Conservation (phyloP, 2,888 invertebrate species). For the Resseliella maxima region DNA sequence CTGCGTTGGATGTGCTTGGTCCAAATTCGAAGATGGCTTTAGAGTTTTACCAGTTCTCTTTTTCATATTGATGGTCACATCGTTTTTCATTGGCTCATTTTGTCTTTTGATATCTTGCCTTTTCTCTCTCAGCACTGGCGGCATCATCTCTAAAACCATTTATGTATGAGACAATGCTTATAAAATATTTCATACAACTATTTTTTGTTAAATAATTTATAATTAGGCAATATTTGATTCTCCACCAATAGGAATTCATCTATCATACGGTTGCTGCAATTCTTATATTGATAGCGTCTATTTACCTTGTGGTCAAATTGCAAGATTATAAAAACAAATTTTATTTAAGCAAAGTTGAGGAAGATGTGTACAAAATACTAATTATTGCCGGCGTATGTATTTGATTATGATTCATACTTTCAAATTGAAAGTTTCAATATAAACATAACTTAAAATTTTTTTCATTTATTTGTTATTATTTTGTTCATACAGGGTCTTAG, state of each 20-base stretch:
- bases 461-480: not conserved
- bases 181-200: not conserved
- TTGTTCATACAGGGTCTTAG: conserved; percentile 11
- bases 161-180: too few species aligned
- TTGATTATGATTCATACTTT: too few species aligned
- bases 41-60: conserved; percentile 70
- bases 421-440: not conserved
- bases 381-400: too few species aligned
- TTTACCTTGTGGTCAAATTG: conserved; percentile 62
- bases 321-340: not conserved
- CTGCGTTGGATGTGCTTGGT: conserved; percentile 77
- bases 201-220: not conserved
- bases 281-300: conserved; percentile 77
- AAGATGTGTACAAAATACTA: too few species aligned
- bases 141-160: conserved; percentile 83
- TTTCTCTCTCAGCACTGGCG: conserved; percentile 83
- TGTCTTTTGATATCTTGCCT: conserved; percentile 79
- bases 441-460: not conserved
- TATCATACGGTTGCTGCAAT: conserved; percentile 82
- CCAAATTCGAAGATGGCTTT: conserved; percentile 69
- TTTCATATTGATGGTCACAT: conserved; percentile 78
- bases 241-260: conserved; percentile 78
- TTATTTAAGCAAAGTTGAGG: too few species aligned
- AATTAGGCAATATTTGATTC: conserved; percentile 54
- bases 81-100: conserved; percentile 84